Conservation (phyloP, 2,113 vertebrate genomes). For the Mobula birostris region DNA sequence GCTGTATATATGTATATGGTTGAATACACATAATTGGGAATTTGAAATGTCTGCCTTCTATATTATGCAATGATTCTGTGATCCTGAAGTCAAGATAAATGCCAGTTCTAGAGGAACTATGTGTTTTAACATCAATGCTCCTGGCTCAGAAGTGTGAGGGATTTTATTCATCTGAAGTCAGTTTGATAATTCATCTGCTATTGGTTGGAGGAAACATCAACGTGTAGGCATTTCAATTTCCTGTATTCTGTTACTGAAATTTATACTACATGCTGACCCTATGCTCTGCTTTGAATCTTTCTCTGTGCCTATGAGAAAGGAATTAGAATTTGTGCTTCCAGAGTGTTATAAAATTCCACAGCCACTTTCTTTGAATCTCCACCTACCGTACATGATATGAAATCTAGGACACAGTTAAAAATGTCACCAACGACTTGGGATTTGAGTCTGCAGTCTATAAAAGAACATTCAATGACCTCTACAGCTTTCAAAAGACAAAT, state of each 20-base stretch:
- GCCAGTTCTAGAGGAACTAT: background rate
- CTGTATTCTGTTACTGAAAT: background rate
- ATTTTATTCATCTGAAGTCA: background rate
- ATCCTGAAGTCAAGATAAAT: slow-evolving; percentile 13
- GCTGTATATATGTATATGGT: too few relatives aligned
- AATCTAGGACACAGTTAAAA: slow-evolving; percentile 33
- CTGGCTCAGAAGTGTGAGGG: background rate
- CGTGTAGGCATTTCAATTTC: background rate
- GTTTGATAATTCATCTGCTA: background rate
- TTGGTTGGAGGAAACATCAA: background rate
- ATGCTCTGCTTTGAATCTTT: background rate
- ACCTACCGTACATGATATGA: background rate
- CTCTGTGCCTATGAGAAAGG: background rate
- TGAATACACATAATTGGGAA: too few relatives aligned
- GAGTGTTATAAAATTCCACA: background rate
- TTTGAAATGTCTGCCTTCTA: background rate
- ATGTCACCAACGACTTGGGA: slow-evolving; percentile 29
- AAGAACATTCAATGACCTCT: background rate
- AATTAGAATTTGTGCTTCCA: background rate
- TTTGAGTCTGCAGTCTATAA: background rate
- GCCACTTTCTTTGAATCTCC: background rate
- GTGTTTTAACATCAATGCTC: background rate
- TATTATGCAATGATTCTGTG: background rate
- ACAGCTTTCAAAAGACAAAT: slow-evolving; percentile 32
- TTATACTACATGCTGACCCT: background rate